Percentiles rank a stretch among this genome's conserved stretches.
phyloP scores from a whole-genome alignment of 2,888 invertebrate genomes.

The Drosophila nr. perissopoda region DNA sequence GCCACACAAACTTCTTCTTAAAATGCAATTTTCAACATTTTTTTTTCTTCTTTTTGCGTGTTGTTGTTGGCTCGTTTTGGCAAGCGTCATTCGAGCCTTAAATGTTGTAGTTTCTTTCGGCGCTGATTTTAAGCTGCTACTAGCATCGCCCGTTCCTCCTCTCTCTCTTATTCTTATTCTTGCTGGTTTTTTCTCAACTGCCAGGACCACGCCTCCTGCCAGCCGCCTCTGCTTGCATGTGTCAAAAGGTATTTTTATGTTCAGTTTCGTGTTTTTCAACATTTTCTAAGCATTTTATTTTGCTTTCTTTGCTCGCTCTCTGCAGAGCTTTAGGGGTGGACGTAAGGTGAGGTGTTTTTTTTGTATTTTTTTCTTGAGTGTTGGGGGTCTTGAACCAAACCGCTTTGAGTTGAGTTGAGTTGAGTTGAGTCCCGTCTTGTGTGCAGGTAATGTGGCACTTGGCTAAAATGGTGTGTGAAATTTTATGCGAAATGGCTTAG shows the following conservation, averaged over 20 bases:
- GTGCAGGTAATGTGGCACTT: slow-evolving; percentile 83
- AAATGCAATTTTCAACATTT: slow-evolving; percentile 82
- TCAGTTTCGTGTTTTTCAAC: slow-evolving; percentile 77
- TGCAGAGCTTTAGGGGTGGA: background rate
- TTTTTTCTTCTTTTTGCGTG: slow-evolving; percentile 28
- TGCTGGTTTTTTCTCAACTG: slow-evolving; percentile 11
- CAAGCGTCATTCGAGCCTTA: slow-evolving; percentile 57
- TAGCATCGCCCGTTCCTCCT: background rate
- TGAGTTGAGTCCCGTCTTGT: slow-evolving; percentile 76
- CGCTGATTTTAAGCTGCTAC: slow-evolving; percentile 73
- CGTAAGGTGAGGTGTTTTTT: background rate
- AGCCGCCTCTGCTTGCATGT: slow-evolving; percentile 67
- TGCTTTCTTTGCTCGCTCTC: slow-evolving; percentile 32
- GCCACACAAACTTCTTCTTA: slow-evolving; percentile 80
- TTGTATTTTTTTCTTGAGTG: background rate
- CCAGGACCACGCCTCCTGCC: slow-evolving; percentile 53
- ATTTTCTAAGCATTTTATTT: slow-evolving; percentile 75
- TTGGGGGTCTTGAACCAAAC: slow-evolving; percentile 36
- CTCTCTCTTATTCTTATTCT: background rate
- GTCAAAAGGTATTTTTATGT: slow-evolving; percentile 82
- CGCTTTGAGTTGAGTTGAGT: slow-evolving; percentile 43
- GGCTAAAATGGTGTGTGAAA: slow-evolving; percentile 83
- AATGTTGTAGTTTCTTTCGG: slow-evolving; percentile 47
- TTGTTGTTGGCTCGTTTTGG: slow-evolving; percentile 46
- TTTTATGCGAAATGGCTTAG: slow-evolving; percentile 82